These are phyloP conservation scores for Ptilorrhoa leucosticta DNA, from an alignment of 2,113 vertebrate genomes.

Conservation along the genomic window DNA sequence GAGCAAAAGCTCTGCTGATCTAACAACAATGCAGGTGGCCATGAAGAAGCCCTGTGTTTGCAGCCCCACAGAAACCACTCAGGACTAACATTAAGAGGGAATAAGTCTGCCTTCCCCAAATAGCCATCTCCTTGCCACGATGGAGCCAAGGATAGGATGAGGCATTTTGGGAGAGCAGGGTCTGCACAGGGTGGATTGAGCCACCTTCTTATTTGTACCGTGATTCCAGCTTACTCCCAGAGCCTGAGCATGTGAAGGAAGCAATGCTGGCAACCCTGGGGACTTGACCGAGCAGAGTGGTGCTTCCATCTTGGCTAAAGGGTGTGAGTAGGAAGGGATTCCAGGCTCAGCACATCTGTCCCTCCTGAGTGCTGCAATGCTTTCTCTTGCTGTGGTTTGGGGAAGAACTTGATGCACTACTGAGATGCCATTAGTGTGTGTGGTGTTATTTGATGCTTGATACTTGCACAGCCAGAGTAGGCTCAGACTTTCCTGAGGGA, in stretches of 20 bases:
- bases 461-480: not conserved
- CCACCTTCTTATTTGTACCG: accelerated
- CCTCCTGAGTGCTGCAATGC: not conserved
- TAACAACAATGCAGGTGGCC: not conserved
- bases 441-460: not conserved
- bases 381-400: not conserved
- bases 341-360: not conserved
- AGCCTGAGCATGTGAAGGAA: not conserved
- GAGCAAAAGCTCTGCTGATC: not conserved
- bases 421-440: not conserved
- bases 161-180: not conserved
- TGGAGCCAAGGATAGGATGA: not conserved
- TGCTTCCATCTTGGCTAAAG: not conserved
- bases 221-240: not conserved
- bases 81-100: not conserved
- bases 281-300: not conserved
- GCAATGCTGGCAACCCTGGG: not conserved
- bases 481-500: not conserved
- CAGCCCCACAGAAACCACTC: not conserved
- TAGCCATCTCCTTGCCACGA: not conserved
- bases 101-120: not conserved
- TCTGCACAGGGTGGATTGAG: not conserved
- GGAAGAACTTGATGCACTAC: not conserved
- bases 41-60: not conserved
- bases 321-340: not conserved